Evolutionary conservation across 2,888 invertebrate species (phyloP).

Genomic region (Andrena camellia): DNA sequence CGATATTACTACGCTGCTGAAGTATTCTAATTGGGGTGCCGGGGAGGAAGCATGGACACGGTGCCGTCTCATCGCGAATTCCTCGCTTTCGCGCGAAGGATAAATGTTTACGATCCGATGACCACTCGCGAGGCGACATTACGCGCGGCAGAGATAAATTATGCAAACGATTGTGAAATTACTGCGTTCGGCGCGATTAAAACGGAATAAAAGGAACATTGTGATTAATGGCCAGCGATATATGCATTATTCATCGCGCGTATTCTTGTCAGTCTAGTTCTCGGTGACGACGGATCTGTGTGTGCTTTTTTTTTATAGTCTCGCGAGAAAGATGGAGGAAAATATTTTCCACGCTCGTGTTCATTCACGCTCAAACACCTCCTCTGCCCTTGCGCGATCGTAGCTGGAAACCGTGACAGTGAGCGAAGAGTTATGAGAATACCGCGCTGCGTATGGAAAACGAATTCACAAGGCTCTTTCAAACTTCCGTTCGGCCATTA

Average conservation of each 20-base stretch:
- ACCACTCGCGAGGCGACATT: conserved; percentile 18
- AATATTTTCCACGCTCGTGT: conserved; percentile 41
- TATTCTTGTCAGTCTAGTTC: conserved; percentile 66
- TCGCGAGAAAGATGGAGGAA: conserved; percentile 37
- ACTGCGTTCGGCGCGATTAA: conserved; percentile 62
- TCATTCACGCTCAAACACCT: conserved; percentile 40
- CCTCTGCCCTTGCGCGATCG: conserved; percentile 25
- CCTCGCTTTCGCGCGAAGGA: conserved; percentile 15
- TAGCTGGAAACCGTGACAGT: background rate
- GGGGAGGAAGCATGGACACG: background rate
- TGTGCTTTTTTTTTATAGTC: conserved; percentile 47
- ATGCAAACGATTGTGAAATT: conserved; percentile 70
- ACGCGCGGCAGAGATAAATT: conserved; percentile 56
- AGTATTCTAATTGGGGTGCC: conserved; percentile 8
- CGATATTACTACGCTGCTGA: background rate
- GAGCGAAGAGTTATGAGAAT: background rate
- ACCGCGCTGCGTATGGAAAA: background rate
- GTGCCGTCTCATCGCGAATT: background rate
- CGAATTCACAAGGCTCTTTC: background rate
- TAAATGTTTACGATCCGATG: conserved; percentile 50
- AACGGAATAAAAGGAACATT: conserved; percentile 59
- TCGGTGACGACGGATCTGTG: conserved; percentile 20
- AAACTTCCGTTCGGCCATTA: conserved; percentile 49
- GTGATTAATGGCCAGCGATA: conserved; percentile 67
- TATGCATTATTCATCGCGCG: conserved; percentile 68